phyloP scores from a whole-genome alignment of 2,113 vertebrate genomes.

The Parus major region DNA sequence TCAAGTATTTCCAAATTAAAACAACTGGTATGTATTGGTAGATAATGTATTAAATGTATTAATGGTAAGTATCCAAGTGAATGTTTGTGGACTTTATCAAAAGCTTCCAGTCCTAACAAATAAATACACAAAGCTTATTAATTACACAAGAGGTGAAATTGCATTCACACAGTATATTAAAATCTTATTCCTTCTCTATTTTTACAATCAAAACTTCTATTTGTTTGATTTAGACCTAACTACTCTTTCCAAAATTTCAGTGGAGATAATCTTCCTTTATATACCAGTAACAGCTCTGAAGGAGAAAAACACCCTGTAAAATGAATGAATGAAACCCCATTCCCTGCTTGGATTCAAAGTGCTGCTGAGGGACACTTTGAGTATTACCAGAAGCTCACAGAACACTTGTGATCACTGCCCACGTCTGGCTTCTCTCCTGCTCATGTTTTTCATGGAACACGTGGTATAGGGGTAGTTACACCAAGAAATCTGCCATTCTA shows the following conservation, averaged over 20 bases:
- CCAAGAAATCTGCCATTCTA: neutral
- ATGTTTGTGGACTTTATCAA: neutral
- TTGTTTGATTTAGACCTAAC: neutral
- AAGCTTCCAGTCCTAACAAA: neutral
- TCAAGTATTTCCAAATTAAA: neutral
- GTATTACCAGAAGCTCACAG: neutral
- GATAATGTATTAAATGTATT: too few relatives aligned
- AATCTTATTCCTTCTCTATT: neutral
- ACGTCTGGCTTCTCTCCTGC: neutral
- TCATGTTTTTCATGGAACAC: neutral
- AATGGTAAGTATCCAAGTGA: fast-evolving
- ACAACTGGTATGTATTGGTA: neutral
- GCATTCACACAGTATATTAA: neutral
- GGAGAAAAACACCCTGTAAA: neutral
- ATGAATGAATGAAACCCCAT: neutral
- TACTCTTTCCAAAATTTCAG: neutral
- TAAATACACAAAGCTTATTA: neutral
- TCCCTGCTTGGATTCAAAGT: too few relatives aligned
- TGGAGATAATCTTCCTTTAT: neutral
- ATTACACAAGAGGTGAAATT: neutral
- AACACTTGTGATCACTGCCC: too few relatives aligned
- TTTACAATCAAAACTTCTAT: neutral
- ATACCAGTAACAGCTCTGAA: neutral
- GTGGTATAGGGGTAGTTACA: neutral
- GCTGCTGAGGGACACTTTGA: neutral